Base-by-base conservation (phyloP, 1,140 invertebrate genomes). In the Drosophila nasuta region DNA sequence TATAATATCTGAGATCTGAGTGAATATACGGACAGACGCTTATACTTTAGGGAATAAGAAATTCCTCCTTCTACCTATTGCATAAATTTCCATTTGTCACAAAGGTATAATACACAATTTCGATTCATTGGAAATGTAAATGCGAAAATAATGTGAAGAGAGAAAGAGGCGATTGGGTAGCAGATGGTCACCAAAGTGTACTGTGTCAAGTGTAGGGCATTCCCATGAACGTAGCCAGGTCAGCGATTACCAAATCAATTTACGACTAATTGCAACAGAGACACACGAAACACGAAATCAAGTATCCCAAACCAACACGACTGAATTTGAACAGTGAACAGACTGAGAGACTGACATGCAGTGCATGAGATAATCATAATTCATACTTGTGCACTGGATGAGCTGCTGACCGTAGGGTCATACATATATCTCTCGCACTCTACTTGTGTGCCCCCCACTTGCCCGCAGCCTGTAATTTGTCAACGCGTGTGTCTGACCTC, bases 231-330 rank as follows among this genome's bases (percentile, higher is more conserved):
- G 49, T 46, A 8, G 41, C 17, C 25, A 15, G 5, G n/a, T 5
- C 33, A 33, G 30, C 38, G 66, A 71, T 75, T 75, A 64, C 73
- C 51, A 72, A 75, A 78, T 71, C 77, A 79, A 77, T 79, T 72
- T 67, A 73, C 63, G 25, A 64, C 77, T 79, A 72, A 72, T 72
- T 78, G 52, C 54, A 60, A 46, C 28, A 54, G 48, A 41, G 48
- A 56, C 41, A 58, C 35, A 43, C 57, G 48, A 41, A 41, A 56
- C 41, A 58, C 35, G 52, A 67, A 67, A 43, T 57, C 48, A 63
- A 71, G 54, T 33, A 41, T 30, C 33, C 13, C 30, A 56, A 33
- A 25, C 5, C 5, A 33, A 4, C 35, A 17, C 6, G 33, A 54
- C 30, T 54, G 1, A 30, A 52, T 11, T 33, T 33, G 25, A 54